Evolutionary conservation across 1,140 invertebrate genomes (phyloP), one percentile per base, ranked within the genome.

Genomic region (Monochamus saltuarius): DNA sequence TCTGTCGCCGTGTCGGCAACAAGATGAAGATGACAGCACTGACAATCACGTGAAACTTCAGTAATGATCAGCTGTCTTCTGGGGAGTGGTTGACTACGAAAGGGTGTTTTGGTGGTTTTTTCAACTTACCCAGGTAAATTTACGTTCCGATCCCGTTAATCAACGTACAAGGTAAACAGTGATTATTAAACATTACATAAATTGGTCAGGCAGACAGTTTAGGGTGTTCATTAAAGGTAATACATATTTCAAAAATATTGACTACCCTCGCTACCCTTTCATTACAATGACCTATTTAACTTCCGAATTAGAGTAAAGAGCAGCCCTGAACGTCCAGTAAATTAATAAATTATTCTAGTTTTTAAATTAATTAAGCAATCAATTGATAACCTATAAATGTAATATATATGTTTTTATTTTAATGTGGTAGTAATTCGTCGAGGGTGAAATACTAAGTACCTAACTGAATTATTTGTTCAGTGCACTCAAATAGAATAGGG

Each of bases 61-160:
- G 58, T 76, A 74, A 74, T 67, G 73, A 76, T 76, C 75, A 76
- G 73, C 75, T 75, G 74, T 73, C 65, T 62, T 64, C 59, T 68
- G 72, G 75, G 75, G 75, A 76, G 75, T 76, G 75, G 75, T 76
- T 74, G 69, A 61, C 61, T 62, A 53, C 68, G 53, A 63, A 62
- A 62, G 64, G 63, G 64, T 69, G 52, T 43, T 71, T 69, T 73
- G 64, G 53, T 58, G 39, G 39, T 49, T 29, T 52, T 59, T 37
- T 17, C 38, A 36, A 55, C 61, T 59, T 65, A 50, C 14, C 40
- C n/a, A 54, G 51, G 54, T 58, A 55, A 61, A 52, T 50, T 49
- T 14, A 16, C 38, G 17, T 38, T 40, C 36, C 29, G 40, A 52
- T 49, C 42, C 53, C 57, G 57, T 61, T 55, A 63, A 52, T 35